Conservation (phyloP, 1,140 invertebrate species). For the Brachystomella parvula region DNA sequence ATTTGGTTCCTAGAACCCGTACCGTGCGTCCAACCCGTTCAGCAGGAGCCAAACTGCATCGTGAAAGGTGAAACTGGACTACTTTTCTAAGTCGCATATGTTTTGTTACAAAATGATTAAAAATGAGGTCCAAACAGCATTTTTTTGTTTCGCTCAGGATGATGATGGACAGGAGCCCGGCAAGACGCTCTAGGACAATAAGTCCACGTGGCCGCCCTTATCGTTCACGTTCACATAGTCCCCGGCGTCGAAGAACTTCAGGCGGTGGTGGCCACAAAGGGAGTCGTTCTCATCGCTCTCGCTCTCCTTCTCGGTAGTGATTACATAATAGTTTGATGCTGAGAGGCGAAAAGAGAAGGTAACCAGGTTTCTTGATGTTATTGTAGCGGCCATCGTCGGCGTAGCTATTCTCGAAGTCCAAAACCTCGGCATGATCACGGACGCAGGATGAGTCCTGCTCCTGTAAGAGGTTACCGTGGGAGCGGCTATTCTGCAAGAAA, state of each 20-base stretch:
- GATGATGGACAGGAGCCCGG: constrained; percentile 26
- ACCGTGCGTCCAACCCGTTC: too few relatives aligned
- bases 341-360: background rate
- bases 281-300: constrained; percentile 19
- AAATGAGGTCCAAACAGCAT: too few relatives aligned
- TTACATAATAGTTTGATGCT: background rate
- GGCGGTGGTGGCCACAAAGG: background rate
- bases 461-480: constrained; percentile 9
- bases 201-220: constrained; percentile 20
- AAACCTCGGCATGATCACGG: constrained; percentile 50
- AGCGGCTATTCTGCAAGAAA: constrained; percentile 6
- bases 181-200: constrained; percentile 16
- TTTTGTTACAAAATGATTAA: too few relatives aligned
- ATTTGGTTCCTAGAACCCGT: too few relatives aligned
- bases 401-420: constrained; percentile 47
- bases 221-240: constrained; percentile 20
- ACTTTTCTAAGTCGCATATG: too few relatives aligned
- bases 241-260: constrained; percentile 14
- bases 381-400: constrained; percentile 23
- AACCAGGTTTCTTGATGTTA: background rate
- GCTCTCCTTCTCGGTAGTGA: constrained; percentile 23
- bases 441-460: constrained; percentile 40
- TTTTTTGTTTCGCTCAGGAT: too few relatives aligned
- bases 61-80: too few relatives aligned
- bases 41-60: too few relatives aligned